Base-by-base conservation (phyloP, 2,113 vertebrate species). In the Tachysurus vachellii region DNA sequence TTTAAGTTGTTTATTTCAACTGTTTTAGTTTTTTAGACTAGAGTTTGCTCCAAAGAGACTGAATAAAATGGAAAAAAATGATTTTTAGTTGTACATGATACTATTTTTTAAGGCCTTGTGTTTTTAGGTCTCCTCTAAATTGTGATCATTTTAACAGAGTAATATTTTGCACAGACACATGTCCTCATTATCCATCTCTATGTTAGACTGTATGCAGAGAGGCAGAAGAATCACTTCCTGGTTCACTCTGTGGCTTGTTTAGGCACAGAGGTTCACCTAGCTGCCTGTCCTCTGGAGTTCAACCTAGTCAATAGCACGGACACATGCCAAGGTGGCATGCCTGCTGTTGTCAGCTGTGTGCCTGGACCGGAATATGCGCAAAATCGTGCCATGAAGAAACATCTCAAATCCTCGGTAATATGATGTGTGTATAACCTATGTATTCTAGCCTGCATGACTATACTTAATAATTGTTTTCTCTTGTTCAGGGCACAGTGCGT, bases 241-340 rank as follows among this genome's bases (percentile, higher is more conserved):
- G 88, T 99, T 84, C 97, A 97, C 91, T 96, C 97, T 0, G 97
- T 99, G 94, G 94, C 94, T 0, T 99, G 98, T 73, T 42, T 90
- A 0, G 98, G 98, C 66, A 96, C 94, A 0, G 98, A 99, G 94
- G 94, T 96, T 56, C 98, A 99, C 90, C 93, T 99, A 91, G 97
- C 97, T 26, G 93, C 96, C 89, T 99, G 98, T 70, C 89, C 96
- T 54, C 91, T 99, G 21, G 96, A 98, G 92, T 97, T 97, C 93
- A 96, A 93, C 93, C 94, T 92, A 31, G 92, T 92, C 66, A 99
- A 99, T 47, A 13, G 91, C 89, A 97, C 96, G 0, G 62, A 89
- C 0, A 21, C 89, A 89, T 99, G 98, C 1, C 0, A 84, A 0
- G 94, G 95, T 0, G 97, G 98, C 79, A 95, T 90, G 91, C 94